Percentiles rank a stretch among this genome's conserved stretches.
These are phyloP conservation scores for Kuschelorhynchus macadamiae DNA, from an alignment of 2,888 invertebrate species.

Conservation along the genomic window DNA sequence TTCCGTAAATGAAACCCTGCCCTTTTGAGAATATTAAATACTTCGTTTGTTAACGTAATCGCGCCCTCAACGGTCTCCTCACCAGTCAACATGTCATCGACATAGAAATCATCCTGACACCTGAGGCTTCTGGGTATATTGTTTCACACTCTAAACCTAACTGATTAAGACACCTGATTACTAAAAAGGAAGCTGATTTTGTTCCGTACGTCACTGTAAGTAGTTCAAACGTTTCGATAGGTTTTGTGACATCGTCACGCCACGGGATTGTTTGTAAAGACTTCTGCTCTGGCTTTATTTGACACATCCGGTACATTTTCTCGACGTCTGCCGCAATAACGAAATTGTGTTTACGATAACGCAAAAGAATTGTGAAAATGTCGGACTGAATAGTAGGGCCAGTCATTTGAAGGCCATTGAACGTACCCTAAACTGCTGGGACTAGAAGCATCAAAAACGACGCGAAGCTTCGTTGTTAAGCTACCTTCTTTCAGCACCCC, in stretches of 20 bases:
- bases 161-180: background rate
- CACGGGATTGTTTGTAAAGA: background rate
- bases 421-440: background rate
- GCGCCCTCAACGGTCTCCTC: background rate
- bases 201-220: background rate
- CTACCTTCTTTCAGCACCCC: background rate
- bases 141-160: too few species aligned
- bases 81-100: slow-evolving; percentile 4
- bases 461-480: background rate
- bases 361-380: background rate
- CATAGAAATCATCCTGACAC: slow-evolving; percentile 1
- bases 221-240: background rate
- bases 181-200: background rate
- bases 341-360: background rate
- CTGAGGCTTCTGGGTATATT: background rate
- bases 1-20: slow-evolving; percentile 43
- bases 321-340: too few species aligned
- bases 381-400: slow-evolving; percentile 2
- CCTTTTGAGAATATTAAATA: background rate
- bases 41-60: background rate
- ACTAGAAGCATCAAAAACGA: slow-evolving; percentile 6
- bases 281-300: background rate
- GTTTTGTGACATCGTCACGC: background rate
- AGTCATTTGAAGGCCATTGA: slow-evolving; percentile 9
- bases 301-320: slow-evolving; percentile 1